Percentiles rank a stretch among this genome's conserved stretches.
Conservation (phyloP, 2,113 vertebrate species). For the Poeciliopsis prolifica region DNA sequence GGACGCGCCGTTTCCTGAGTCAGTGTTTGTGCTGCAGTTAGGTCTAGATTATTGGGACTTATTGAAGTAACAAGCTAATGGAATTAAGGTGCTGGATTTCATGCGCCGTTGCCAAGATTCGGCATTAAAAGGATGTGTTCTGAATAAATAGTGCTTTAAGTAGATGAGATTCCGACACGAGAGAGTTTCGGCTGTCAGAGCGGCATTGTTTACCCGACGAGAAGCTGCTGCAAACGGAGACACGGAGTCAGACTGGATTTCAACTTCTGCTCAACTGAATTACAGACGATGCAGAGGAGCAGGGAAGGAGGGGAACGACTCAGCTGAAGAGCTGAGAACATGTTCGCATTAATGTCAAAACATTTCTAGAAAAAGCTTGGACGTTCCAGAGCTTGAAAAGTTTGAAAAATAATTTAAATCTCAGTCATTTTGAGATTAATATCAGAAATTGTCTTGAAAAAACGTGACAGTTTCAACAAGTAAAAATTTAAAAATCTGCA, state of each 20-base stretch:
- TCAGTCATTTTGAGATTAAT: no score
- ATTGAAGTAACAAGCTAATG: constrained; percentile 81
- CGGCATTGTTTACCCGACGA: constrained; percentile 66
- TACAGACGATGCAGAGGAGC: no score
- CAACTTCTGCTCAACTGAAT: constrained; percentile 2
- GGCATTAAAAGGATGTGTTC: constrained; percentile 76
- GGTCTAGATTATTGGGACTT: constrained; percentile 77
- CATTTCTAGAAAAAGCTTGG: no score
- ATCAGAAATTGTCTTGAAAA: no score
- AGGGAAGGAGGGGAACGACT: no score
- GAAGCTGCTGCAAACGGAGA: constrained; percentile 24
- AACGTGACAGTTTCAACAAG: no score
- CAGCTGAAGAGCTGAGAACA: no score
- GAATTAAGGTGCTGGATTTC: constrained; percentile 81
- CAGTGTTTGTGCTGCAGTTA: constrained; percentile 68
- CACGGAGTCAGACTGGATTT: constrained; percentile 37
- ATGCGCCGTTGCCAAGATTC: constrained; percentile 73
- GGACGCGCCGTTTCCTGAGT: constrained; percentile 52
- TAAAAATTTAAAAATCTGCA: no score
- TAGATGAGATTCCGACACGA: constrained; percentile 72
- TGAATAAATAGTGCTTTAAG: constrained; percentile 77
- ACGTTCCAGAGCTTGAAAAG: no score
- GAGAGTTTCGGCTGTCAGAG: constrained; percentile 70
- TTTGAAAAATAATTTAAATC: no score
- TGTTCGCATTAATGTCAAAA: no score